These are phyloP conservation scores for Plotosus lineatus DNA, from an alignment of 2,113 vertebrate species.

Conservation along the genomic window DNA sequence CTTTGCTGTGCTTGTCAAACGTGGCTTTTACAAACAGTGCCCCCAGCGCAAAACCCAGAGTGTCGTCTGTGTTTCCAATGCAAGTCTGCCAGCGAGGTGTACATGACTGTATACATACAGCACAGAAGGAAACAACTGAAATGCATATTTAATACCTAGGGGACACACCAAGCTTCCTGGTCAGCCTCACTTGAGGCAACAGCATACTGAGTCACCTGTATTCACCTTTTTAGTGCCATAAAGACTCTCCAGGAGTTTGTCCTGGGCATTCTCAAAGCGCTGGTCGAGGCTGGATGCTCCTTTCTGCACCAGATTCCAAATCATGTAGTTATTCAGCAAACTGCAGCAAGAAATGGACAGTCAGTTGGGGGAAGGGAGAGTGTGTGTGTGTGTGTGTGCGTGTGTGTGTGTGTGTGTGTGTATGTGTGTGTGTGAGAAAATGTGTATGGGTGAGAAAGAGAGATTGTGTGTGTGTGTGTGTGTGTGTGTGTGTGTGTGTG, in stretches of 20 bases:
- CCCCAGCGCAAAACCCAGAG: conserved; percentile 91
- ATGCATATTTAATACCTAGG: not conserved
- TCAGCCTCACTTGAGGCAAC: not conserved
- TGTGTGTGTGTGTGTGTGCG: not conserved
- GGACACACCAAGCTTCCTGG: not conserved
- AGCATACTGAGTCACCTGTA: not conserved
- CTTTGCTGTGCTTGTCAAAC: conserved; percentile 94
- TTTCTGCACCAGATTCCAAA: conserved; percentile 97
- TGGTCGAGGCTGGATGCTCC: conserved; percentile 87
- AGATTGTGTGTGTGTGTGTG: not conserved
- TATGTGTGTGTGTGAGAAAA: not conserved
- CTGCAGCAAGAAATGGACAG: conserved; percentile 58
- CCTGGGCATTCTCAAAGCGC: conserved; percentile 93
- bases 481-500: not conserved
- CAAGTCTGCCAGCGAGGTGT: conserved; percentile 96
- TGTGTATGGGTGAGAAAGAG: too few relatives aligned
- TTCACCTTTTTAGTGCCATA: conserved; percentile 94
- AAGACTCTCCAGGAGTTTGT: conserved; percentile 90
- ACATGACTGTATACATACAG: conserved; percentile 79
- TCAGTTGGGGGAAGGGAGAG: not conserved
- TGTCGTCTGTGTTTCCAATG: conserved; percentile 93
- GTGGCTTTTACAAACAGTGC: conserved; percentile 95
- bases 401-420: not conserved
- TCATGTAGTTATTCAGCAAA: conserved; percentile 93
- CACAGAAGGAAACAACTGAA: not conserved